Base-by-base conservation (phyloP, 2,888 invertebrate species). In the Leistus spinibarbis region DNA sequence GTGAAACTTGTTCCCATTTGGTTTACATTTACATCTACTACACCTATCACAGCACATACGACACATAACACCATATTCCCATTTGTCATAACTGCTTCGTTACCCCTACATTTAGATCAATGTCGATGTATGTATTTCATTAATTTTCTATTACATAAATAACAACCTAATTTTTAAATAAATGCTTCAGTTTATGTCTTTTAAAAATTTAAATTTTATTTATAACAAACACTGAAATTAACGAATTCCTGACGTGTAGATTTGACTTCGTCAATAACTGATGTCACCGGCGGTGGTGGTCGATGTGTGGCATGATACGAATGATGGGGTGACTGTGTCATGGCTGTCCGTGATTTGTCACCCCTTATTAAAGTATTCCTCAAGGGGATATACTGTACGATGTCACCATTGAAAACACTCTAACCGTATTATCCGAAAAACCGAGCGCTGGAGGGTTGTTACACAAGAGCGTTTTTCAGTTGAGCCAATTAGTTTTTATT, bases 361-460 rank as follows among this genome's bases (percentile, higher is more conserved):
- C 79, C 81, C 82, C 80, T 80, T 81, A 81, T 81, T 81, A 80
- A 78, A 81, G 79, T 78, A 79, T 20, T 77, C 78, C 80, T 80
- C 80, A 54, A 60, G 13, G 67, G 73, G 22, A 57, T 67, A 10
- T 10, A 20, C 20, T 19, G 22, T 3, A 17, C 19, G 60, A 60
- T 22, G 60, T 19, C 60, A 60, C 57, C 16, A 57, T 20, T 16
- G 57, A 57, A 57, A 57, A 57, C 60, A 60, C 60, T 60, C 60
- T 40, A 17, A 54, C 54, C 2, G 1, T 54, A 54, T 54, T 54
- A 54, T 17, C 54, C 13, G 13, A 17, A 54, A 17, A 16, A 54
- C n/a, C n/a, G n/a, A n/a, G n/a, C 7, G 27, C 27, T 9, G 27
- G 27, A 27, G 27, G 27, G 40, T 40, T 40, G 40, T 40, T 2